Base-by-base conservation (phyloP, 64 coral and sea anemone species). In the Anthopleura sola region DNA sequence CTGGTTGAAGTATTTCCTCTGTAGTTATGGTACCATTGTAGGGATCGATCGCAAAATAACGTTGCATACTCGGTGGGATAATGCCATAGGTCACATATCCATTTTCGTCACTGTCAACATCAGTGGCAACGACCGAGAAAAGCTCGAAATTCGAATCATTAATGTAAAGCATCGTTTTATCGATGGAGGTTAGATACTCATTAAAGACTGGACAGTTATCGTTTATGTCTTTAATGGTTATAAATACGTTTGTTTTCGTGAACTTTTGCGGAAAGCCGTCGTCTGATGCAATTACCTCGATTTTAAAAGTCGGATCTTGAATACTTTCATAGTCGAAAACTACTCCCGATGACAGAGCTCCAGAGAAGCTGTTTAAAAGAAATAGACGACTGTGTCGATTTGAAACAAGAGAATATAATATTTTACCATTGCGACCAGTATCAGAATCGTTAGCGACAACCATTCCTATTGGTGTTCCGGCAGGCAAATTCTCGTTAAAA, bases 131-230 rank as follows among this genome's bases (percentile, higher is more conserved):
- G 12, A 86, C 64, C 44, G 62, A 36, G 75, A 56, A 66, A 6
- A 81, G 28, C 78, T 55, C 13, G 51, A 57, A 29, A 8, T 81
- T 40, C 78, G 16, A 2, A 38, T 12, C 26, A 26, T 55, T 10
- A 76, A 36, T 23, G 37, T 17, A 39, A 81, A 24, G 18, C 53
- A 20, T 6, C 55, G 31, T 53, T 81, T 81, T 36, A 18, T 77
- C 9, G 53, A 56, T 26, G 84, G 16, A 20, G 75, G 28, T 6
- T 58, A 29, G 3, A 49, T 82, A 36, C 50, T 12, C 50, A 53
- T 53, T 17, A 53, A 88, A 88, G 1, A n/a, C 44, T 36, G 86
- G 86, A 80, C 86, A 88, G 15, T 88, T 88, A 77, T 88, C 86
- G 32, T 88, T 88, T 7, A 80, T 37, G n/a, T 88, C 77, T 7